These are phyloP conservation scores for Xestia xanthographa DNA, from an alignment of 2,888 invertebrate genomes.

Conservation along the genomic window DNA sequence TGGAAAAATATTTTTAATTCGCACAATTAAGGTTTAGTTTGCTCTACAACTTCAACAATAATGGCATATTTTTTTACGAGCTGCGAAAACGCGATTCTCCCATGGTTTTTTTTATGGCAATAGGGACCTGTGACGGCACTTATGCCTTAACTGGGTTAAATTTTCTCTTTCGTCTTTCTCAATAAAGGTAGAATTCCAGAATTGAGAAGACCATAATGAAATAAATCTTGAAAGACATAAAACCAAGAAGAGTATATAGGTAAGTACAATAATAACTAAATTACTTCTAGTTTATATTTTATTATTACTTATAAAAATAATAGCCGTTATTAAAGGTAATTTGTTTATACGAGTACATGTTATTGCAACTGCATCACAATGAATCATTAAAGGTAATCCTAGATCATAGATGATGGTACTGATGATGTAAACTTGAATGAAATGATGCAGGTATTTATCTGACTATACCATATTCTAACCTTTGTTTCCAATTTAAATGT, in stretches of 20 bases:
- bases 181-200: neutral
- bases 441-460: too few relatives aligned
- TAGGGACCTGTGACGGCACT: too few relatives aligned
- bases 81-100: too few relatives aligned
- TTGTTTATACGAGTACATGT: conserved; percentile 39
- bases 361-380: conserved; percentile 35
- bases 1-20: neutral
- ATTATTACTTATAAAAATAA: conserved; percentile 42
- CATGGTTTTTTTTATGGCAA: too few relatives aligned
- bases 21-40: neutral
- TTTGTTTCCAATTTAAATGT: neutral
- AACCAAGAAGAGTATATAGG: conserved; percentile 17
- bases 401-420: conserved; percentile 31
- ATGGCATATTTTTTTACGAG: neutral
- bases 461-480: neutral
- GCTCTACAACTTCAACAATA: neutral
- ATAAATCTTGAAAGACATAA: conserved; percentile 6
- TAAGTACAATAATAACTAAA: conserved; percentile 23
- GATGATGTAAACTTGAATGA: conserved; percentile 34
- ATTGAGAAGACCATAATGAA: neutral
- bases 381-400: conserved; percentile 40
- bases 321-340: conserved; percentile 45
- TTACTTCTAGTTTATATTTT: conserved; percentile 33
- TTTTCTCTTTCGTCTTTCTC: too few relatives aligned
- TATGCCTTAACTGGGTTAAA: too few relatives aligned